Conservation (phyloP, 2,113 vertebrate species). For the Steatornis caripensis region DNA sequence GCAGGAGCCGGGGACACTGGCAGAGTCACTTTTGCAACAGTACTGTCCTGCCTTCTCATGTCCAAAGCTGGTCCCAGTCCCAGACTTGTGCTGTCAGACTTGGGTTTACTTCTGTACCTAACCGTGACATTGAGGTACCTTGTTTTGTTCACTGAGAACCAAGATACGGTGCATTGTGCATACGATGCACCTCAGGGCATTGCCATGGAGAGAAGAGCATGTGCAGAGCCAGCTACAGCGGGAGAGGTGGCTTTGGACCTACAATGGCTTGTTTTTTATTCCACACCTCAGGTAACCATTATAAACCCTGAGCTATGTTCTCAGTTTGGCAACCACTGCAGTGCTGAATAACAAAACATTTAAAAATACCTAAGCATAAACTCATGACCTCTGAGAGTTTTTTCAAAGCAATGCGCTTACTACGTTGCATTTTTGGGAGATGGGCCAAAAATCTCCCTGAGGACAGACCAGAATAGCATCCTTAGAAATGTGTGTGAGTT, state of each 20-base stretch:
- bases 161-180: too few relatives aligned
- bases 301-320: neutral
- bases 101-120: neutral
- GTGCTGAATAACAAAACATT: neutral
- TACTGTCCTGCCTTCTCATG: neutral
- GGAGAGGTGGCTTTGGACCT: neutral
- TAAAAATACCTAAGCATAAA: constrained; percentile 23
- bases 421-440: neutral
- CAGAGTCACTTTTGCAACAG: neutral
- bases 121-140: neutral
- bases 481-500: neutral
- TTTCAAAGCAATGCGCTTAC: neutral
- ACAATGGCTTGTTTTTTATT: neutral
- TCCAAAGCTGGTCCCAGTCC: neutral
- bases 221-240: neutral
- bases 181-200: neutral
- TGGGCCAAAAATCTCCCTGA: neutral
- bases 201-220: neutral
- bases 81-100: neutral
- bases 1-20: neutral
- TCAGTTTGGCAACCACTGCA: neutral
- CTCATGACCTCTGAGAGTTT: neutral
- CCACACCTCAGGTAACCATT: neutral
- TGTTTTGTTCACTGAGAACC: neutral
- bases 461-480: constrained; percentile 25